Evolutionary conservation across 2,113 vertebrate species (phyloP).

Genomic region (Phainopepla nitens): DNA sequence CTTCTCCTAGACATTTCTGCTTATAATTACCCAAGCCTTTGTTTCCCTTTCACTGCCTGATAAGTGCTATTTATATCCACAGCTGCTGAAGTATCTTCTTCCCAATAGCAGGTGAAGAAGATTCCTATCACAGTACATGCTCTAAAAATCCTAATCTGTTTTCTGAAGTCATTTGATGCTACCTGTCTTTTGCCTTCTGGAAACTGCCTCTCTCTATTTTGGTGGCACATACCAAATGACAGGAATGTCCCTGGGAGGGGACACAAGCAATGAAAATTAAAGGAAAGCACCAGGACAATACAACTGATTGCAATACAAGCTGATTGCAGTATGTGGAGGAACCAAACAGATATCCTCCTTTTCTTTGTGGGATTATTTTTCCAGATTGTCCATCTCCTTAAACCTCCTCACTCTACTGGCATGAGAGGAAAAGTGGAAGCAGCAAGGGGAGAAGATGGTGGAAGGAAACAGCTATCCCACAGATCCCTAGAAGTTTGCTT

Average conservation of each 20-base stretch:
- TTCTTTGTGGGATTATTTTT: background rate
- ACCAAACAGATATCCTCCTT: background rate
- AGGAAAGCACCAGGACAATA: background rate
- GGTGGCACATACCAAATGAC: background rate
- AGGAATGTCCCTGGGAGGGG: background rate
- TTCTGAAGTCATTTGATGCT: constrained; percentile 18
- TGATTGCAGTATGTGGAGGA: background rate
- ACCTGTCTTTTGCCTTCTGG: constrained; percentile 38
- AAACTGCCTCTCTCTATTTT: background rate
- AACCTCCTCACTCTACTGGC: background rate
- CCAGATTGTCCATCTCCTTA: background rate
- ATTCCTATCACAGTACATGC: background rate
- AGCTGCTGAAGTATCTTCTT: constrained; percentile 40
- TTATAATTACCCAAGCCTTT: constrained; percentile 30
- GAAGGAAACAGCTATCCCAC: background rate
- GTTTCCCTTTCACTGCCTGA: background rate
- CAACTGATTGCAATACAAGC: background rate
- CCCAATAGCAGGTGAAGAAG: constrained; percentile 25
- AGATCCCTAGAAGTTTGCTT: background rate
- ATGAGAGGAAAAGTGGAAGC: background rate
- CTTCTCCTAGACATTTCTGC: background rate
- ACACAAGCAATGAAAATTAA: background rate
- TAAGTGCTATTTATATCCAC: constrained; percentile 37
- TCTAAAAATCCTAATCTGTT: background rate
- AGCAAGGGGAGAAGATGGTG: background rate